Evolutionary conservation across 2,797 vertebrate species (phyloP).

Genomic region (Vespertilio murinus): DNA sequence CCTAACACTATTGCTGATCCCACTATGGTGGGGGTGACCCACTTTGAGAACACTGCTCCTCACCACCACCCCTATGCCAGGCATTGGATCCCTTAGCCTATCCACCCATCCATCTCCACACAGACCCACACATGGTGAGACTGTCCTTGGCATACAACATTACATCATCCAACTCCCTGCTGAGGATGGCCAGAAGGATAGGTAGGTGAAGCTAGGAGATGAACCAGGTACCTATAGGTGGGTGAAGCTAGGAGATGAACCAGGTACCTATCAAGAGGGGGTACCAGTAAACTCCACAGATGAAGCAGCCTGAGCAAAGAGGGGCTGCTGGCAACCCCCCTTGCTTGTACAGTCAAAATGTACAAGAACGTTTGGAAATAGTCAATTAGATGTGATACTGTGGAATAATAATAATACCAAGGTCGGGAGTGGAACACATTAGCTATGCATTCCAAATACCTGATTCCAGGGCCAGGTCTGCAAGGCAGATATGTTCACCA

Average conservation of each 20-base stretch:
- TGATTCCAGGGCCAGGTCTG: slow-evolving; percentile 74
- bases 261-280: not conserved
- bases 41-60: not conserved
- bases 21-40: not conserved
- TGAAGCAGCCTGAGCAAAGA: not conserved
- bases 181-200: not conserved
- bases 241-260: not conserved
- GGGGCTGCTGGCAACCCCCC: slow-evolving; percentile 78
- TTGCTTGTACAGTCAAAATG: slow-evolving; percentile 76
- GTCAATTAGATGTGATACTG: slow-evolving; percentile 85
- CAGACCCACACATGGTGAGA: not conserved
- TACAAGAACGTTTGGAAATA: slow-evolving; percentile 81
- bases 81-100: not conserved
- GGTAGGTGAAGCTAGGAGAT: not conserved
- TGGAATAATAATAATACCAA: slow-evolving; percentile 77
- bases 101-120: not conserved
- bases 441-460: slow-evolving; percentile 85
- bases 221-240: too few species aligned
- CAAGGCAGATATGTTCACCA: slow-evolving; percentile 65
- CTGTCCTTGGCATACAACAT: not conserved
- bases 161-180: not conserved
- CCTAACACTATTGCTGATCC: not conserved
- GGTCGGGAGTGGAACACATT: slow-evolving; percentile 82
- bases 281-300: not conserved
- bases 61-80: not conserved